phyloP scores from a whole-genome alignment of 1,140 invertebrate species.

The Cotesia glomerata region DNA sequence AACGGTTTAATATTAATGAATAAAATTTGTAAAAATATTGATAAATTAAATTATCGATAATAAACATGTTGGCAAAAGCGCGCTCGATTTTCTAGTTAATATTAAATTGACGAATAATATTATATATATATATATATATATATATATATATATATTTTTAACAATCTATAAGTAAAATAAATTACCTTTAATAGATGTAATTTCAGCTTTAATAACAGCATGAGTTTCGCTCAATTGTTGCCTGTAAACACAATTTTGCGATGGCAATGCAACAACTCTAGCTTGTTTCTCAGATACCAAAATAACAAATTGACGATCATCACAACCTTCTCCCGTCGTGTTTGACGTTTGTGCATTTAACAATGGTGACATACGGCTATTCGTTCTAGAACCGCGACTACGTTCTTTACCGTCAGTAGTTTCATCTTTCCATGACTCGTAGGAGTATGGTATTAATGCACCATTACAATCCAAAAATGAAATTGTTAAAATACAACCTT shows the following conservation, averaged over 20 bases:
- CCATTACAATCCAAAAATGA: conserved; percentile 95
- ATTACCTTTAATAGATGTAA: conserved; percentile 89
- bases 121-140: too few species aligned
- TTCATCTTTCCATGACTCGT: conserved; percentile 88
- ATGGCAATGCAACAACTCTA: conserved; percentile 90
- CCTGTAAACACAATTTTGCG: conserved; percentile 88
- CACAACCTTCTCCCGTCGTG: conserved; percentile 61
- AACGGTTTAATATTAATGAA: too few species aligned
- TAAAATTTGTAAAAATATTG: too few species aligned
- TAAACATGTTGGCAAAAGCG: too few species aligned
- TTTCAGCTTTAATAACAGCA: conserved; percentile 93
- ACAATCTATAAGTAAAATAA: conserved; percentile 2
- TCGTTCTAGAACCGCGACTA: conserved; percentile 57
- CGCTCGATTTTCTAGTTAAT: too few species aligned
- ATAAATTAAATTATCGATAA: too few species aligned
- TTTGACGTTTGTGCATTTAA: conserved; percentile 60
- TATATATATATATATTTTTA: too few species aligned
- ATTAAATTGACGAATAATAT: too few species aligned
- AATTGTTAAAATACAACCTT: conserved; percentile 91
- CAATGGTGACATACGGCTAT: conserved; percentile 78
- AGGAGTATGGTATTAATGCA: conserved; percentile 82
- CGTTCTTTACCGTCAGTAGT: conserved; percentile 70
- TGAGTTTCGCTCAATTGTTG: conserved; percentile 85
- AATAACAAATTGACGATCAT: conserved; percentile 90
- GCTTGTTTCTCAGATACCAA: conserved; percentile 95